phyloP scores from a whole-genome alignment of 2,113 vertebrate genomes.

The Octodon degus region DNA sequence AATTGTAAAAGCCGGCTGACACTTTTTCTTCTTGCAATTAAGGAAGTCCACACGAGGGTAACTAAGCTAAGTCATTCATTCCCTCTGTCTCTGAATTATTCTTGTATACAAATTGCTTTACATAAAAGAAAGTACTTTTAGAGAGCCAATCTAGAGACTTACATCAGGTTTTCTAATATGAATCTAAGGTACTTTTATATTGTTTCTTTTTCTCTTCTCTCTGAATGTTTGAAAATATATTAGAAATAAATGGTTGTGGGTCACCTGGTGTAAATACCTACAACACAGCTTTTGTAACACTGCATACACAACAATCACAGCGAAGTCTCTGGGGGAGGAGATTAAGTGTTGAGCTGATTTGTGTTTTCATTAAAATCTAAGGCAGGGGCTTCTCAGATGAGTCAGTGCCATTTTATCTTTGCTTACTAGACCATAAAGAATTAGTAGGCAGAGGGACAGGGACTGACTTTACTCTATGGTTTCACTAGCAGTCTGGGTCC shows the following conservation, averaged over 20 bases:
- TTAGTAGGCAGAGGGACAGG: background rate
- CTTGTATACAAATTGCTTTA: background rate
- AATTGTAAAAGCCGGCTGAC: slow-evolving; percentile 27
- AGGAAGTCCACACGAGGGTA: slow-evolving; percentile 10
- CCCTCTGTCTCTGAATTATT: slow-evolving; percentile 4
- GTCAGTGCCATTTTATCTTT: background rate
- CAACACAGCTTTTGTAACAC: background rate
- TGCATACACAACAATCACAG: accelerated
- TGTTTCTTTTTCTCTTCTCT: background rate
- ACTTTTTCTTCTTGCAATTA: slow-evolving; percentile 47
- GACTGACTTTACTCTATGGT: accelerated
- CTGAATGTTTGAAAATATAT: background rate
- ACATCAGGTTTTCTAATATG: background rate
- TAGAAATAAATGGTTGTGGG: background rate
- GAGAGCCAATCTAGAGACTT: background rate
- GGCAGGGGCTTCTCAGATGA: background rate
- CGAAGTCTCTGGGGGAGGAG: background rate
- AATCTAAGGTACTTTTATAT: background rate
- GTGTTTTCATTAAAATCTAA: background rate
- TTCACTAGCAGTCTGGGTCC: background rate
- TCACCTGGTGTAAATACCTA: background rate
- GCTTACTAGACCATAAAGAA: background rate
- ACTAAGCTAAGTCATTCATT: background rate
- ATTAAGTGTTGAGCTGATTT: background rate
- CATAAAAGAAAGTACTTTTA: background rate